Evolutionary conservation across 2,888 invertebrate genomes (phyloP).

Genomic region (Acleris sparsana): DNA sequence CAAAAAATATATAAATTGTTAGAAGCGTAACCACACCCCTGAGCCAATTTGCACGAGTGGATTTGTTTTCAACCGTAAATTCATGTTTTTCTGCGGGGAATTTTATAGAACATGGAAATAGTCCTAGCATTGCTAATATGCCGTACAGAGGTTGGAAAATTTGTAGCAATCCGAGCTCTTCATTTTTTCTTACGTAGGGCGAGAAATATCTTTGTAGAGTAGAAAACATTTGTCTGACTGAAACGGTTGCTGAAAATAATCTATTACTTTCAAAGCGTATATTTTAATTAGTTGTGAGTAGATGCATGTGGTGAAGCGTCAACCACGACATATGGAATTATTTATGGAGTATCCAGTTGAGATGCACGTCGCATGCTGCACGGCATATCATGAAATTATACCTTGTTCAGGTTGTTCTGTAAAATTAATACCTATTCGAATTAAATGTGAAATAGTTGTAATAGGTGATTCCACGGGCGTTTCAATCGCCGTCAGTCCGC

Average conservation of each 20-base stretch:
- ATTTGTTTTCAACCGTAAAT: conserved; percentile 4
- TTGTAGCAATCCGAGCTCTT: conserved; percentile 20
- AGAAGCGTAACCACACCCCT: not conserved
- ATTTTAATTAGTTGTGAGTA: too few species aligned
- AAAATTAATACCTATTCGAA: too few species aligned
- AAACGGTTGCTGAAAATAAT: not conserved
- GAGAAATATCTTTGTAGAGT: conserved; percentile 18
- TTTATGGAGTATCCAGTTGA: not conserved
- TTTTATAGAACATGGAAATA: conserved; percentile 17
- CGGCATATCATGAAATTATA: conserved; percentile 3
- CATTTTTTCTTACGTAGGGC: conserved; percentile 7
- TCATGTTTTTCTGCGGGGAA: conserved; percentile 9
- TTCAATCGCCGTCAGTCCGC: too few species aligned
- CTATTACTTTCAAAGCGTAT: too few species aligned
- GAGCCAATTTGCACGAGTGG: not conserved
- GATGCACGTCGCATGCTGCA: conserved; percentile 4
- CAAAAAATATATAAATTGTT: conserved; percentile 2
- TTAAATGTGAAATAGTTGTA: too few species aligned
- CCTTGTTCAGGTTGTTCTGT: not conserved
- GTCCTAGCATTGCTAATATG: conserved; percentile 15
- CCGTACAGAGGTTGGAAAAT: conserved; percentile 23
- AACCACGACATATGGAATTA: too few species aligned
- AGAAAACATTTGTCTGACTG: conserved; percentile 11
- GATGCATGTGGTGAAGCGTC: too few species aligned
- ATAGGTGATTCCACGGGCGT: too few species aligned